Evolutionary conservation across 2,888 invertebrate species (phyloP).

Genomic region (Chrysolina haemoptera): DNA sequence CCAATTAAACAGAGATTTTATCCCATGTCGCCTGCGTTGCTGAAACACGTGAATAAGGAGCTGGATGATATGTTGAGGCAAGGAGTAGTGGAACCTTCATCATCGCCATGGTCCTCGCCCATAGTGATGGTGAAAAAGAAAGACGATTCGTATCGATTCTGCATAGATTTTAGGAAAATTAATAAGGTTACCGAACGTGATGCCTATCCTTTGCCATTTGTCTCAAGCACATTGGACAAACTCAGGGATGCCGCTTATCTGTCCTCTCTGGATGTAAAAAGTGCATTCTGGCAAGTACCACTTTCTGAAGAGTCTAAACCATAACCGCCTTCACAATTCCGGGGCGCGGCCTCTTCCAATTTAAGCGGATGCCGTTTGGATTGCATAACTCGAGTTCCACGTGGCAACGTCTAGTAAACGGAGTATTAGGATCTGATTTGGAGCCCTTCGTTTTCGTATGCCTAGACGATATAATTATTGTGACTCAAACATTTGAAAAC

Average conservation of each 20-base stretch:
- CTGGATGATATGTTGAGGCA: too few species aligned
- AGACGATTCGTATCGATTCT: conserved; percentile 52
- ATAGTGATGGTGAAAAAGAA: conserved; percentile 59
- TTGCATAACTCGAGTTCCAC: conserved; percentile 46
- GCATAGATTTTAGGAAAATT: conserved; percentile 50
- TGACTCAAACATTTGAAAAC: conserved; percentile 44
- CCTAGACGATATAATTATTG: conserved; percentile 36
- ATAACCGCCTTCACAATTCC: conserved; percentile 20
- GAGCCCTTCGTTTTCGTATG: conserved; percentile 11
- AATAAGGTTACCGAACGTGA: too few species aligned
- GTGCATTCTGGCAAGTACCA: conserved; percentile 1
- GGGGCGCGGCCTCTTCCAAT: conserved; percentile 31
- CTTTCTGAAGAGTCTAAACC: neutral
- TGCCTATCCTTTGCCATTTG: too few species aligned
- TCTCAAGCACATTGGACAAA: too few species aligned
- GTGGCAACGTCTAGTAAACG: conserved; percentile 41
- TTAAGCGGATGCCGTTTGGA: conserved; percentile 52
- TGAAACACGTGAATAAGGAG: too few species aligned
- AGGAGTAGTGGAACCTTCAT: too few species aligned
- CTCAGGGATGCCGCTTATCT: conserved; percentile 20
- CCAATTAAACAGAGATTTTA: conserved; percentile 41
- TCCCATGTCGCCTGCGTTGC: too few species aligned
- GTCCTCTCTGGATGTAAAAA: too few species aligned
- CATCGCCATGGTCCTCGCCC: conserved; percentile 59
- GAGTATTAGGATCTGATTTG: conserved; percentile 2